Evolutionary conservation across 2,888 invertebrate species (phyloP).

Genomic region (Watsonalla binaria): DNA sequence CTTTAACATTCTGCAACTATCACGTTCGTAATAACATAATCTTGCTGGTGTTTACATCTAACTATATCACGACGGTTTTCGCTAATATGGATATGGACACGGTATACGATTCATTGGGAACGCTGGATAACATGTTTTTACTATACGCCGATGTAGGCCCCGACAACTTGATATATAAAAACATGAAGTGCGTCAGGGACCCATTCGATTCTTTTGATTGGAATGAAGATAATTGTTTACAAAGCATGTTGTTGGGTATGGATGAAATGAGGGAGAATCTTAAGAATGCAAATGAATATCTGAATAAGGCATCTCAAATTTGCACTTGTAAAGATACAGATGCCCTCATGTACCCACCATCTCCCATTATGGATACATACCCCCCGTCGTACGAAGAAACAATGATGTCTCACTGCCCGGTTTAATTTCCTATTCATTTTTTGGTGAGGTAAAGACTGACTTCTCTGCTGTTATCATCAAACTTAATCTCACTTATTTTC

Average conservation of each 20-base stretch:
- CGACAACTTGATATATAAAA: conserved; percentile 67
- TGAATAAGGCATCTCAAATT: neutral
- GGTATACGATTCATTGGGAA: conserved; percentile 62
- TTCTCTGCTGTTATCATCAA: conserved; percentile 48
- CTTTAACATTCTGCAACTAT: neutral
- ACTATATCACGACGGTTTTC: conserved; percentile 40
- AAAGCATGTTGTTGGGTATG: conserved; percentile 29
- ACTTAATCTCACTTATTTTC: conserved; percentile 32
- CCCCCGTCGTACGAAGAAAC: conserved; percentile 40
- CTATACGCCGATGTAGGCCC: conserved; percentile 61
- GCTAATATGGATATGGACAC: conserved; percentile 65
- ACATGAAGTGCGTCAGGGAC: conserved; percentile 57
- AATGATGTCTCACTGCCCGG: conserved; percentile 53
- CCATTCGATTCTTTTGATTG: conserved; percentile 46
- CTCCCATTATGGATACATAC: conserved; percentile 36
- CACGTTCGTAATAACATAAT: neutral
- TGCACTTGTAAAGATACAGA: conserved; percentile 19
- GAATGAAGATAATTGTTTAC: conserved; percentile 62
- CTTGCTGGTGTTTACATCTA: neutral
- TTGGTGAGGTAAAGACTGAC: conserved; percentile 76
- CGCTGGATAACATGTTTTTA: conserved; percentile 55
- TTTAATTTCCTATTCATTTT: conserved; percentile 52
- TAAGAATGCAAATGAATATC: no score
- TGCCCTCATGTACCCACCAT: conserved; percentile 32
- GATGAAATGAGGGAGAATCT: no score